Conservation (phyloP, 2,797 vertebrate genomes). For the Poliocrania exsul region DNA sequence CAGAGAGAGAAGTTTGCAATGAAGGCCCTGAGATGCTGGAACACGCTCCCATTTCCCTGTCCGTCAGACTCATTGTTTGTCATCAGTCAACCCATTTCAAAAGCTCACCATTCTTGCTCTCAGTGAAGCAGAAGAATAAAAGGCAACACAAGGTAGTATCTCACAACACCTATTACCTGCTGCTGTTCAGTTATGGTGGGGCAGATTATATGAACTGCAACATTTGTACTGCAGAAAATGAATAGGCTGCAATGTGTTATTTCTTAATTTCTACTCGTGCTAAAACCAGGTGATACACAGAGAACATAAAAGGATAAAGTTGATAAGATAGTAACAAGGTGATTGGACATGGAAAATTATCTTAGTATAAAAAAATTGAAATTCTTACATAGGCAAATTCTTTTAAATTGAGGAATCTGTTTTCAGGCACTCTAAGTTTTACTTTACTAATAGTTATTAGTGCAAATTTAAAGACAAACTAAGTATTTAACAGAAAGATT, state of each 20-base stretch:
- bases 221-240: not conserved
- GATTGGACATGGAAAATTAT: not conserved
- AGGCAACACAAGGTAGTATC: not conserved
- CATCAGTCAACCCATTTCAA: not conserved
- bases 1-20: not conserved
- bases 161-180: not conserved
- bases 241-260: not conserved
- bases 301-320: not conserved
- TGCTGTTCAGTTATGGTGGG: not conserved
- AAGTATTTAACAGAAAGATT: not conserved
- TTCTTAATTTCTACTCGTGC: not conserved
- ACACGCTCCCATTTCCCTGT: not conserved
- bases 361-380: not conserved
- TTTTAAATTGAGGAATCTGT: not conserved
- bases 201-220: not conserved
- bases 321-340: not conserved
- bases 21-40: not conserved
- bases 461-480: not conserved
- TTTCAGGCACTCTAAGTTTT: not conserved
- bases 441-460: not conserved
- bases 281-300: not conserved
- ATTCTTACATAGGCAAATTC: not conserved
- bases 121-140: not conserved
- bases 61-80: not conserved
- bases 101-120: not conserved